Evolutionary conservation across 1,140 invertebrate species (phyloP).

Genomic region (Megathymus violae): DNA sequence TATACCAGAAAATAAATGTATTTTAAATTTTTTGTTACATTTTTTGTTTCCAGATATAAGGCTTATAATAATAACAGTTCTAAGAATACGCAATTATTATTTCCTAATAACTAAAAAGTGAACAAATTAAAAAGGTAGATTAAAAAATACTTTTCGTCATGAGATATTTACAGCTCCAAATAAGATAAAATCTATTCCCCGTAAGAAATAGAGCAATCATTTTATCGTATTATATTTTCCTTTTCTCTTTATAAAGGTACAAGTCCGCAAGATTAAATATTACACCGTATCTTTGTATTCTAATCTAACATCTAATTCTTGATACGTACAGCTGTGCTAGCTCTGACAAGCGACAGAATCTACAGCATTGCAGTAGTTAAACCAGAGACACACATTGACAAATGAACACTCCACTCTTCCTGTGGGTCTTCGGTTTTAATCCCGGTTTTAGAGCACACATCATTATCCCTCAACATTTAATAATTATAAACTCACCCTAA

Average conservation of each 20-base stretch:
- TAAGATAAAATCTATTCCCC: too few relatives aligned
- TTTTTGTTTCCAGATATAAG: too few relatives aligned
- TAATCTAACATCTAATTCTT: slow-evolving; percentile 28
- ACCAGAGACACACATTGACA: slow-evolving; percentile 16
- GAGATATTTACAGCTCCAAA: too few relatives aligned
- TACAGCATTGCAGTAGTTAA: slow-evolving; percentile 44
- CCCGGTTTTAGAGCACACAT: slow-evolving; percentile 25
- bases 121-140: too few relatives aligned
- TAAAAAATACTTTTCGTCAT: too few relatives aligned
- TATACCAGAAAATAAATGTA: too few relatives aligned
- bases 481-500: slow-evolving; percentile 2
- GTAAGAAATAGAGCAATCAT: too few relatives aligned
- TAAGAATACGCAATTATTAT: too few relatives aligned
- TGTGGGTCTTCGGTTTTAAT: slow-evolving; percentile 21
- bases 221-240: too few relatives aligned
- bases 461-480: slow-evolving; percentile 26
- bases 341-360: slow-evolving; percentile 56
- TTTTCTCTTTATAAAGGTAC: slow-evolving; percentile 9
- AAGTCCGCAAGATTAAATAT: slow-evolving; percentile 2
- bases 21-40: too few relatives aligned
- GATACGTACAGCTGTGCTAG: slow-evolving; percentile 52
- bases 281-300: slow-evolving; percentile 33
- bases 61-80: too few relatives aligned
- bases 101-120: too few relatives aligned
- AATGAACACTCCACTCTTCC: neutral